Base-by-base conservation (phyloP, 2,888 invertebrate genomes). In the Lepidochrysops patricia region DNA sequence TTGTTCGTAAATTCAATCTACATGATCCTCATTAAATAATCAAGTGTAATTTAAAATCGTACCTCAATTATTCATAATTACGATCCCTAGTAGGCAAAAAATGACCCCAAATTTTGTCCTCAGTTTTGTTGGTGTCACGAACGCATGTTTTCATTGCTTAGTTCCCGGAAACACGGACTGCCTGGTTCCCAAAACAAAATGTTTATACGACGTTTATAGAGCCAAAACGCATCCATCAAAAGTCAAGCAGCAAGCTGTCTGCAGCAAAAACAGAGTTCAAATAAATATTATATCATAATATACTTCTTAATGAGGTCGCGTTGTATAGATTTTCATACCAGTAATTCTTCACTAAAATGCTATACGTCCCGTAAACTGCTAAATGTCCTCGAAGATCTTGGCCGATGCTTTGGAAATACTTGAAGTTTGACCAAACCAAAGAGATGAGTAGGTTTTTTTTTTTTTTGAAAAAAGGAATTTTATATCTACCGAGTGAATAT, bases 101-200 rank as follows among this genome's bases (percentile, higher is more conserved):
- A 29, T 50, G 27, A 29, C 15, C 54, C 54, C 15, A 54, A 54
- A 15, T 27, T 29, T 27, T 54, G 54, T 54, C 54, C 54, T 13
- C 12, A 12, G 26, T 12, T n/a, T 50, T 48, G 12, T 13, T 43
- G 43, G 43, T 13, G 43, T 50, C 25, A 29, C 54, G 32, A 7
- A 43, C 19, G 19, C 54, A 54, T 15, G 54, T 54, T 29, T 19
- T 52, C 19, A 43, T 9, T 19, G 54, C 15, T 29, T 15, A 32
- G 3, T 54, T 54, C 54, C 54, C 15, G 54, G 54, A 54, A 54
- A 32, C 32, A 54, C 54, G 54, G 54, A 4, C 50, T 25, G 23
- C 23, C 23, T 25, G 48, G n/a, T 50, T 32, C 19, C 54, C 50
- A 26, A 50, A 19, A 29, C 54, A 29, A 19, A 29, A 27, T 32